Evolutionary conservation across 2,113 vertebrate genomes (phyloP).

Genomic region (Pelobates fuscus): DNA sequence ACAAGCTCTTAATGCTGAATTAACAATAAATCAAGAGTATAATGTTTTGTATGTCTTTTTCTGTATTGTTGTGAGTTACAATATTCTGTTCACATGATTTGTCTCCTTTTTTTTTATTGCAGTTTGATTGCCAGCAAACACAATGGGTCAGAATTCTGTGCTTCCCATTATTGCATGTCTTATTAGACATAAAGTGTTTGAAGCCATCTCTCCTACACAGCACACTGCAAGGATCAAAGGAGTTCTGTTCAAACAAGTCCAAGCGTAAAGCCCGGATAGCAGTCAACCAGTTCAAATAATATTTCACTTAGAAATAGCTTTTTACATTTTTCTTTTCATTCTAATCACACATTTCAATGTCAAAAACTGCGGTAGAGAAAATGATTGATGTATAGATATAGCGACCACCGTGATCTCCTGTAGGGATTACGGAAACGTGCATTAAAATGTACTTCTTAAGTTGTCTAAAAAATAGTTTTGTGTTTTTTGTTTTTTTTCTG

Average conservation of each 20-base stretch:
- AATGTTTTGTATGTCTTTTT: too few relatives aligned
- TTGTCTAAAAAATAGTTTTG: background rate
- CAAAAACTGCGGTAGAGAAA: constrained; percentile 12
- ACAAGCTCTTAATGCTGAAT: too few relatives aligned
- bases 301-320: constrained; percentile 24
- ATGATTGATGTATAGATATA: constrained; percentile 28
- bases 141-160: background rate
- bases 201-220: constrained; percentile 4
- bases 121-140: too few relatives aligned
- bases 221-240: constrained; percentile 15
- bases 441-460: background rate
- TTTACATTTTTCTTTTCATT: constrained; percentile 21
- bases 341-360: constrained; percentile 32
- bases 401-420: background rate
- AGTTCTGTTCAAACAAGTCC: constrained; percentile 6
- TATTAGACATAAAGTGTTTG: constrained; percentile 10
- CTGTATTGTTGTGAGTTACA: too few relatives aligned
- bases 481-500: too few relatives aligned
- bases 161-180: background rate
- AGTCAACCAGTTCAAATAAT: constrained; percentile 16
- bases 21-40: too few relatives aligned
- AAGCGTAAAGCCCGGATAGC: constrained; percentile 9
- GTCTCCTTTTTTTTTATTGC: too few relatives aligned
- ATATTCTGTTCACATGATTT: too few relatives aligned
- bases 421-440: background rate